A percentile compares a stretch with the other conserved stretches of the same genome.
Evolutionary conservation across 2,113 vertebrate species (phyloP).

Genomic region (Trinectes maculatus): DNA sequence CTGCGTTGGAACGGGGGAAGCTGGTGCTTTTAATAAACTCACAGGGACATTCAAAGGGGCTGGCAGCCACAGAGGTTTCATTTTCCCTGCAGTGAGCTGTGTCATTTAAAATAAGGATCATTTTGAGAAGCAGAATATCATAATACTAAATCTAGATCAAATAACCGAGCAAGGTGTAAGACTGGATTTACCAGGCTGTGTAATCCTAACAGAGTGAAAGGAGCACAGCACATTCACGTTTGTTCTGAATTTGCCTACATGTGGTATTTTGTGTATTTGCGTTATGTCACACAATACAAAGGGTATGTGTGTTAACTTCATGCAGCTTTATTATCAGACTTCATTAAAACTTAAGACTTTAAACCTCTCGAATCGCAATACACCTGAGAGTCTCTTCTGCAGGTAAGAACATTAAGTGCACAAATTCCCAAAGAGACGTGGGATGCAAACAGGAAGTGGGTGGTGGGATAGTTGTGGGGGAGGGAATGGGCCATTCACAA

Average conservation of each 20-base stretch:
- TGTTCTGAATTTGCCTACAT: slow-evolving; percentile 39
- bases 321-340: slow-evolving; percentile 53
- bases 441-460: slow-evolving; percentile 24
- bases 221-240: slow-evolving; percentile 12
- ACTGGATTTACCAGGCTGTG: slow-evolving; percentile 56
- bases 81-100: slow-evolving; percentile 77
- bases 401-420: slow-evolving; percentile 51
- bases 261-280: neutral
- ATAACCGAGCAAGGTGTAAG: slow-evolving; percentile 69
- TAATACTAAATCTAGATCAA: slow-evolving; percentile 78
- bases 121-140: slow-evolving; percentile 72
- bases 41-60: slow-evolving; percentile 73
- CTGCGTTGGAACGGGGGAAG: slow-evolving; percentile 66
- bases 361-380: slow-evolving; percentile 48
- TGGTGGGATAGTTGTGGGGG: slow-evolving; percentile 3
- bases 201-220: slow-evolving; percentile 60
- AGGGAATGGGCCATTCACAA: slow-evolving; percentile 35
- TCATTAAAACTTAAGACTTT: slow-evolving; percentile 51
- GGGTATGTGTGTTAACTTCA: slow-evolving; percentile 24
- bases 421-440: slow-evolving; percentile 34
- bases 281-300: neutral
- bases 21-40: slow-evolving; percentile 82
- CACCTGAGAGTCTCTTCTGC: slow-evolving; percentile 44
- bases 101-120: slow-evolving; percentile 79
- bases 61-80: slow-evolving; percentile 77